Evolutionary conservation across 2,113 vertebrate species (phyloP).

Genomic region (Regulus satrapa): DNA sequence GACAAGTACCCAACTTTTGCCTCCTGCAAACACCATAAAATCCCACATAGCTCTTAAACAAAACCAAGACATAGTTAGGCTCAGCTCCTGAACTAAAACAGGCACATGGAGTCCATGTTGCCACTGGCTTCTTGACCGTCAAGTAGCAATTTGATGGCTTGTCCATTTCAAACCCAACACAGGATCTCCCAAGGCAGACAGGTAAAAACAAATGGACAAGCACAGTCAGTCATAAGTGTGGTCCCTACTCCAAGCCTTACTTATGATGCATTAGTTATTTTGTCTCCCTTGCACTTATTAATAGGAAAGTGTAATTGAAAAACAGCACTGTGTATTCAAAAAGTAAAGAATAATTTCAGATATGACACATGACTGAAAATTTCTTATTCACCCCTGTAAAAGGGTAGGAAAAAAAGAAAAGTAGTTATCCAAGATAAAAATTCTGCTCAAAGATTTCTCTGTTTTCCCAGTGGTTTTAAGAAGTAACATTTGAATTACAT

Average conservation of each 20-base stretch:
- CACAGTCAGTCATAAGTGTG: background rate
- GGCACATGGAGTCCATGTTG: accelerated
- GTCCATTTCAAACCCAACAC: background rate
- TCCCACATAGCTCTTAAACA: background rate
- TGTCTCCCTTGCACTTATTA: background rate
- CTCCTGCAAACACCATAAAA: background rate
- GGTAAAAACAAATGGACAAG: background rate
- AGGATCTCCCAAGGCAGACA: background rate
- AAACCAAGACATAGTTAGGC: accelerated
- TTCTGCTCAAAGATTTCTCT: background rate
- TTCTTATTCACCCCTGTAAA: background rate
- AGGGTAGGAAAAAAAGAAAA: background rate
- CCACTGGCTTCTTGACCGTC: background rate
- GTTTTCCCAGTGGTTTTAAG: background rate
- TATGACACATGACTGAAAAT: background rate
- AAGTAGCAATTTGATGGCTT: accelerated
- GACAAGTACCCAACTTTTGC: accelerated
- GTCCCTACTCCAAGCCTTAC: background rate
- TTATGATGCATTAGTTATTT: background rate
- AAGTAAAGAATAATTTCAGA: background rate
- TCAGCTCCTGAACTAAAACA: background rate
- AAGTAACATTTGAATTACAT: background rate
- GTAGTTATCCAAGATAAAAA: background rate
- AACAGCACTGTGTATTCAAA: background rate
- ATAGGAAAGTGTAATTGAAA: background rate